Evolutionary conservation across 2,888 invertebrate species (phyloP), one percentile per base, ranked within the genome.

Genomic region (Octonoba sinensis): DNA sequence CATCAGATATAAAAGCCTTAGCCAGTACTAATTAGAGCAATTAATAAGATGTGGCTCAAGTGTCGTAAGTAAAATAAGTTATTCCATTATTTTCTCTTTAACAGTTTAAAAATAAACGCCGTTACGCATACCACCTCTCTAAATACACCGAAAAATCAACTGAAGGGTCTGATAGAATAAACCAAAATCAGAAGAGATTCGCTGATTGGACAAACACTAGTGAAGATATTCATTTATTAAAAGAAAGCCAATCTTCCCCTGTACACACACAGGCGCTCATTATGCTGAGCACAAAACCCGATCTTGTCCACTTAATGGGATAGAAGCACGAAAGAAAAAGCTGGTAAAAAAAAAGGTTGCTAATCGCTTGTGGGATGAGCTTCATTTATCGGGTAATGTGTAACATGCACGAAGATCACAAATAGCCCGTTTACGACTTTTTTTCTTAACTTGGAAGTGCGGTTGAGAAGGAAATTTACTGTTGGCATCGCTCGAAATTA

Each of bases 241-340:
- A 59, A 66, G 71, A 66, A 72, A 78, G 78, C 57, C 64, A 78
- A 78, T 78, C 57, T 78, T 65, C 27, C 24, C 24, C 56, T n/a
- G 57, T 47, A 18, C 18, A 18, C 51, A 27, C 27, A 27, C 3
- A 27, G 27, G 27, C 27, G 27, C 56, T 56, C 56, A 70, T 69
- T 69, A 76, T 70, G 44, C 46, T 3, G 46, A 13, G 56, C 22
- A 64, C 62, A 77, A 77, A 77, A 62, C 20, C 51, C 62, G 47
- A 64, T 54, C 64, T 71, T 70, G 64, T 71, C 24, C 77, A 70
- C 65, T 77, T 70, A 70, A 70, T 70, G 70, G 56, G 64, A 70
- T 47, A 70, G 46, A 60, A 46, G 67, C 69, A 62, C 47, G 60
- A 54, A 44, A 47, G 54, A 36, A 6, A 27, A 27, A 27, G 27